Conservation (phyloP, 2,113 vertebrate genomes). For the Patagioenas fasciata region DNA sequence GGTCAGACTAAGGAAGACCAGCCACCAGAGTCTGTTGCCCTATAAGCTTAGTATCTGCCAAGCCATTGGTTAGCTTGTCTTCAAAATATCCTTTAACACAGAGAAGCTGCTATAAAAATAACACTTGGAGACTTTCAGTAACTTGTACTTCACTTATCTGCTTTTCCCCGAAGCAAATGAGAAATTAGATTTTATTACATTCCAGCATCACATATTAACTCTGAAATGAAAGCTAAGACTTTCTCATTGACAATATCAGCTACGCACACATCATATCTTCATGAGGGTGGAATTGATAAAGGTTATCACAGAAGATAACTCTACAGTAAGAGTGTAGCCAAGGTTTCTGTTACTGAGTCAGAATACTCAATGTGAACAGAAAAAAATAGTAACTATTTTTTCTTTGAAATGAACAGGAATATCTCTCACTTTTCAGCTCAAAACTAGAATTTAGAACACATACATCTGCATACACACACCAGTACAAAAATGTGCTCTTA, state of each 20-base stretch:
- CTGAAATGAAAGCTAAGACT: not conserved
- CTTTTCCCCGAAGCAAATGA: not conserved
- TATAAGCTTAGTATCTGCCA: not conserved
- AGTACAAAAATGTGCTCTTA: not conserved
- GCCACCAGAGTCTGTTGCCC: not conserved
- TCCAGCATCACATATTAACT: not conserved
- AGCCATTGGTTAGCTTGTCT: not conserved
- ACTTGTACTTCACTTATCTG: not conserved
- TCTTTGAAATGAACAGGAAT: not conserved
- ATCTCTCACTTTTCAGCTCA: not conserved
- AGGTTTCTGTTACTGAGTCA: not conserved
- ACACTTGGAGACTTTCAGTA: not conserved
- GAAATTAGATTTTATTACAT: not conserved
- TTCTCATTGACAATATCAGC: not conserved
- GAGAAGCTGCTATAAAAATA: not conserved
- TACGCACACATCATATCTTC: not conserved
- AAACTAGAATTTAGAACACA: not conserved
- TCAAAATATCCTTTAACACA: not conserved
- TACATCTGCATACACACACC: not conserved
- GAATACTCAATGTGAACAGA: not conserved
- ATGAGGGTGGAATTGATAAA: not conserved
- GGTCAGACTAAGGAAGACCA: conserved; percentile 46
- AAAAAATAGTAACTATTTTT: not conserved
- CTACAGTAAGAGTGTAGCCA: not conserved
- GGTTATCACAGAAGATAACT: not conserved